Base-by-base conservation (phyloP, 2,888 invertebrate species). In the Pandemis corylana region DNA sequence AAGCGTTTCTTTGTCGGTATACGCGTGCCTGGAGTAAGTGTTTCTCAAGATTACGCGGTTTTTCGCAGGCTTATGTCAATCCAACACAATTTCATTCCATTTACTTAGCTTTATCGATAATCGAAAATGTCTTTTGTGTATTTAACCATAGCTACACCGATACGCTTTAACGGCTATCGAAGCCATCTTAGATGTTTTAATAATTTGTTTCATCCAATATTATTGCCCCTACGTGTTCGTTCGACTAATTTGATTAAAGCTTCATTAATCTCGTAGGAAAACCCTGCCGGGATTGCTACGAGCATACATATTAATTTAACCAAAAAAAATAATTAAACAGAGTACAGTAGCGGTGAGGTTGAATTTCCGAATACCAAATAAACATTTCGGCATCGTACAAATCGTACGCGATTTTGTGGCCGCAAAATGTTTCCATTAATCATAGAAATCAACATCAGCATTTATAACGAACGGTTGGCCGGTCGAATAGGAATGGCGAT, bases 391-490 rank as follows among this genome's bases (percentile, higher is more conserved):
- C 13, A 7, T 41, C 36, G 41, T 62, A 36, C 6, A 41, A 20
- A 20, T 36, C 4, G 28, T 2, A 36, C n/a, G 9, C n/a, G n/a
- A 62, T 41, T 42, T 41, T n/a, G 62, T 7, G 36, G 13, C 41
- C 7, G 41, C 62, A 62, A 41, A 62, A 62, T 42, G 42, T 41
- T 59, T 20, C 59, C 62, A 62, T 62, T 62, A 42, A 62, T 62
- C 13, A 62, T 41, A 41, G 13, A 62, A 62, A 36, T 62, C 36
- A 62, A 7, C 62, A 36, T 36, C 53, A 59, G 59, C 41, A 42
- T 61, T 61, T 41, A 20, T n/a, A 36, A 42, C 42, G 36, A 13
- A 62, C 41, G 7, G n/a, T n/a, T n/a, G 62, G 1, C 3, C 42
- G 10, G n/a, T n/a, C 7, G 62, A 10, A 62, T 62, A 28, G 62